Conservation (phyloP, 2,888 invertebrate species). For the Torymus auratus region DNA sequence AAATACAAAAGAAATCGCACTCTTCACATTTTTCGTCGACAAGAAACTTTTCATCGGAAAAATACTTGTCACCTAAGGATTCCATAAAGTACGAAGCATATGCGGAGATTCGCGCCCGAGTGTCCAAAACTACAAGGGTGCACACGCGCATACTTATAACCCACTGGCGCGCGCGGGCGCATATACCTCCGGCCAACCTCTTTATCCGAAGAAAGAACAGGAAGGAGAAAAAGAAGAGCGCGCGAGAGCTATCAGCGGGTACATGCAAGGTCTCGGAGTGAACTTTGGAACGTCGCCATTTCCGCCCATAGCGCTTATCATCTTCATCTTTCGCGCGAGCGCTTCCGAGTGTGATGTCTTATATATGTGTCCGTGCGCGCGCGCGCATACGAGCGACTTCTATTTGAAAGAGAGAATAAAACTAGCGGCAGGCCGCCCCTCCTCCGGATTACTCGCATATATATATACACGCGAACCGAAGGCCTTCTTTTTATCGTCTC, state of each 20-base stretch:
- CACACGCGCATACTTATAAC: too few species aligned
- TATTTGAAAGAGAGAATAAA: slow-evolving; percentile 17
- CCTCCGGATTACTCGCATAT: slow-evolving; percentile 18
- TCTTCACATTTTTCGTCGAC: too few species aligned
- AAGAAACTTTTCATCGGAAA: too few species aligned
- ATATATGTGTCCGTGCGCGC: background rate
- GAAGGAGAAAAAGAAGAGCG: background rate
- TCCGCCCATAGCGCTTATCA: slow-evolving; percentile 38
- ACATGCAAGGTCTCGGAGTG: slow-evolving; percentile 47
- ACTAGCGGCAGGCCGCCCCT: background rate
- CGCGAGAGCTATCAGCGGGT: background rate
- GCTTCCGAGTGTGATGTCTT: slow-evolving; percentile 3
- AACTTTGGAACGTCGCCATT: slow-evolving; percentile 57
- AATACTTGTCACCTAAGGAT: too few species aligned
- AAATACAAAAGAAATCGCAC: too few species aligned
- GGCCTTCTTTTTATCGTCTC: slow-evolving; percentile 40
- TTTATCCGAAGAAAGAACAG: background rate
- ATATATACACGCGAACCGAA: slow-evolving; percentile 13
- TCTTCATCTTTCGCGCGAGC: slow-evolving; percentile 22
- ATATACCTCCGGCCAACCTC: too few species aligned
- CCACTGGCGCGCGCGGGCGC: too few species aligned
- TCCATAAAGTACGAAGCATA: too few species aligned
- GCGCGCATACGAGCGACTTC: background rate
- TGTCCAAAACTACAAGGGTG: too few species aligned
- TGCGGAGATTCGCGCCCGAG: too few species aligned